Conservation (phyloP, 2,113 vertebrate genomes). For the Halcyon senegalensis region DNA sequence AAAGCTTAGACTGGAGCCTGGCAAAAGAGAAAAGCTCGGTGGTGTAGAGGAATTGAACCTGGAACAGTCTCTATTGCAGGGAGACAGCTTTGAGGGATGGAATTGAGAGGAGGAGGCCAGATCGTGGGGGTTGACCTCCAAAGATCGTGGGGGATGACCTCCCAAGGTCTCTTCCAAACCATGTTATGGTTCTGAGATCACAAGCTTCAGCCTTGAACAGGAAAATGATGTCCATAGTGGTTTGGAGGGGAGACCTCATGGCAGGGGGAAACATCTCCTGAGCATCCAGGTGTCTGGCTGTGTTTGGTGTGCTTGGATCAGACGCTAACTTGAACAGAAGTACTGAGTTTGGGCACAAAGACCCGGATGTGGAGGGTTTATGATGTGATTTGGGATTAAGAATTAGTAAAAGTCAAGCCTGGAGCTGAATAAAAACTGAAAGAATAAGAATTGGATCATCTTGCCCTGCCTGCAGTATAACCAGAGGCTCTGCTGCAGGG, state of each 20-base stretch:
- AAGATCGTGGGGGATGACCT: no score
- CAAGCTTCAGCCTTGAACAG: background rate
- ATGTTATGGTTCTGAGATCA: no score
- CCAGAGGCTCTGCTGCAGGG: background rate
- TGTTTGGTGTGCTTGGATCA: background rate
- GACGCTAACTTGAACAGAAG: background rate
- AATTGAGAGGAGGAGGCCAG: background rate
- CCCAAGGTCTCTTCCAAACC: background rate
- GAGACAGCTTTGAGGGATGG: background rate
- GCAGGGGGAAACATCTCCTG: fast-evolving
- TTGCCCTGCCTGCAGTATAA: background rate
- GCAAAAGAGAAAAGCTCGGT: background rate
- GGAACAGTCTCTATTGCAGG: fast-evolving
- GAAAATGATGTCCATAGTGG: fast-evolving
- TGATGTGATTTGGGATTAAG: background rate
- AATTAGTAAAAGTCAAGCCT: background rate
- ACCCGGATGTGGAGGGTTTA: background rate
- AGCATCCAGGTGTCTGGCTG: background rate
- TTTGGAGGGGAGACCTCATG: background rate
- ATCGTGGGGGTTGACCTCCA: no score
- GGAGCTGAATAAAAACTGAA: background rate
- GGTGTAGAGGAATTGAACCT: no score
- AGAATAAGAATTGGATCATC: background rate
- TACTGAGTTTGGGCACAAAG: background rate
- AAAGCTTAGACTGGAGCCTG: background rate